Evolutionary conservation across 30 jellyfish, hydroid and myxozoan genomes (phyloP).

Genomic region (Aurelia sp.): DNA sequence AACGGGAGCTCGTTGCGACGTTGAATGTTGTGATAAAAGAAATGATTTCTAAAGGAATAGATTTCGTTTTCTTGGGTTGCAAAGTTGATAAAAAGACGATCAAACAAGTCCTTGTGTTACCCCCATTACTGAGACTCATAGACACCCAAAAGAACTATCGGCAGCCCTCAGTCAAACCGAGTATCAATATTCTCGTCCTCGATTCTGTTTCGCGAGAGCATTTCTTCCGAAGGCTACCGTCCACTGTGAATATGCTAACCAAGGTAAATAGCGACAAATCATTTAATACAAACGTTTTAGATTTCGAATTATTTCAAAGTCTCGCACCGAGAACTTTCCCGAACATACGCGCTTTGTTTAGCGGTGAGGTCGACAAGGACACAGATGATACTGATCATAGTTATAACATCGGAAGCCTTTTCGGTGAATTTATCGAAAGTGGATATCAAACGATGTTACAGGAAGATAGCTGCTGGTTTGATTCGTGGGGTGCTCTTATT

Average conservation of each 20-base stretch:
- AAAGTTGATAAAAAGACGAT: conserved; percentile 43
- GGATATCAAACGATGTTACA: conserved; percentile 96
- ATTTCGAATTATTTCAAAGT: conserved; percentile 92
- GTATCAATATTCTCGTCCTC: conserved; percentile 78
- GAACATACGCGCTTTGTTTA: conserved; percentile 92
- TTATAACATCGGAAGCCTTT: conserved; percentile 70
- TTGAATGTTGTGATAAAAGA: conserved; percentile 40
- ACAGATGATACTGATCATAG: conserved; percentile 79
- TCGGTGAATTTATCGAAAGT: conserved; percentile 58
- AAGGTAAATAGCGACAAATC: conserved; percentile 21
- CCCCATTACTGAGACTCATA: conserved; percentile 64
- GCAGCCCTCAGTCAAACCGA: conserved; percentile 23
- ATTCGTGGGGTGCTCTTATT: conserved; percentile 95
- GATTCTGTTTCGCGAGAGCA: conserved; percentile 97
- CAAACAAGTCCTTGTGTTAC: conserved; percentile 86
- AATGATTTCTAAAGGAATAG: conserved; percentile 52
- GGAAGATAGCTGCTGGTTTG: conserved; percentile 99
- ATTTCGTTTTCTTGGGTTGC: conserved; percentile 84
- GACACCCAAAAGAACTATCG: conserved; percentile 29
- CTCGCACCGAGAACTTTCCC: conserved; percentile 99
- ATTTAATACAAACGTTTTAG: conserved; percentile 57
- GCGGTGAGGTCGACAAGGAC: conserved; percentile 95
- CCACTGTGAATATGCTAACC: conserved; percentile 64
- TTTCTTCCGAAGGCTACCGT: conserved; percentile 89
- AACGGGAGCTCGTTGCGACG: conserved; percentile 55